Conservation (phyloP, 37 sponge, comb jelly and placozoan genomes). For the Mnemiopsis leidyi region DNA sequence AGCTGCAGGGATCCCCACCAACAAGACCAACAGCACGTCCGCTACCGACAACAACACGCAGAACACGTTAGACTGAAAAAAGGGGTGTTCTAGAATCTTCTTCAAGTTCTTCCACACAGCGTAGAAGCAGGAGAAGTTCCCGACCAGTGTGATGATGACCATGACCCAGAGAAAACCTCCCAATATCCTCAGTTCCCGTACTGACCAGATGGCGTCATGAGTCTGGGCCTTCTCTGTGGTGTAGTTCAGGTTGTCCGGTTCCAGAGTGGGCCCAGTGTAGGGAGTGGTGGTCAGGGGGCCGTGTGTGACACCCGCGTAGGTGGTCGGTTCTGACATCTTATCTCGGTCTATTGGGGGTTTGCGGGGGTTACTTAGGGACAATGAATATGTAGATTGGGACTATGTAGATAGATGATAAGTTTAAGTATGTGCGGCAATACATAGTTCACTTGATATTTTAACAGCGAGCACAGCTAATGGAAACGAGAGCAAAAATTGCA, state of each 20-base stretch:
- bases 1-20: conserved; percentile 46
- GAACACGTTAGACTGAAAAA: conserved; percentile 35
- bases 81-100: conserved; percentile 61
- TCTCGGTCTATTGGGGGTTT: no score
- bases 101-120: conserved; percentile 59
- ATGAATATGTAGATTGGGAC: no score
- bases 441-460: neutral
- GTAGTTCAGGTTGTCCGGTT: no score
- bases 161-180: conserved; percentile 6
- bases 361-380: neutral
- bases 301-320: neutral
- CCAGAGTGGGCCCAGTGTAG: neutral
- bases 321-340: neutral
- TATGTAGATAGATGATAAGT: no score
- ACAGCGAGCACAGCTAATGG: neutral
- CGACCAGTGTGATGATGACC: neutral
- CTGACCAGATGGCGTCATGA: neutral
- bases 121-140: conserved; percentile 60
- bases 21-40: conserved; percentile 21
- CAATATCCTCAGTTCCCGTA: neutral
- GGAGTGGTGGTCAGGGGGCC: neutral
- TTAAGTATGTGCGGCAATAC: no score
- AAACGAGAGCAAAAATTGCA: neutral
- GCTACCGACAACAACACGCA: neutral
- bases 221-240: neutral